Base-by-base conservation (phyloP, 2,888 invertebrate species). In the Monoplex corrugatus region DNA sequence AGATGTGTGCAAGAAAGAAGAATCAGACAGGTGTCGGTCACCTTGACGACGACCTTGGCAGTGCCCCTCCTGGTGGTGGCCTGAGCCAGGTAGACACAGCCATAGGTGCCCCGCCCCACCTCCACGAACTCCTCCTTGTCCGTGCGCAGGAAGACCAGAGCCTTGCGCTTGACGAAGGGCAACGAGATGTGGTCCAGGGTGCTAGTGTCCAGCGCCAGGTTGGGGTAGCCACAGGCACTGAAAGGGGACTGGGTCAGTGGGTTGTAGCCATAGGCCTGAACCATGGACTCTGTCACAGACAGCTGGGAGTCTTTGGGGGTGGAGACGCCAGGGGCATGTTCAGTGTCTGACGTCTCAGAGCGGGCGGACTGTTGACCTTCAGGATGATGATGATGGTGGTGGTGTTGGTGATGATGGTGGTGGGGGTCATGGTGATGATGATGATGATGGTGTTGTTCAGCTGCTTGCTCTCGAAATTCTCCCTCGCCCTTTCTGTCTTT, bases 101-200 rank as follows among this genome's bases (percentile, higher is more conserved):
- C 91, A 50, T 91, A 91, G 45, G 90, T 91, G 45, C 91, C 91
- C 2, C 90, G 88, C 19, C 90, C 91, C 35, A 91, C 90, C 45
- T 90, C 89, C 28, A 90, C 90, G 86, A 89, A 91, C 38, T 91
- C 91, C 50, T 90, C 90, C 72, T 88, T 90, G n/a, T 90, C 88
- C 13, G 87, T 86, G 75, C 89, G 87, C 8, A 90, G 88, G 50
- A 91, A 91, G 19, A 87, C 78, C 19, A 90, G 84, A 19, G 90
- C 63, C 43, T 90, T 90, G 28, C 88, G 87, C 50, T 91, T 90
- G 32, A 91, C 88, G 8, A 89, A 82, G 19, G 90, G 88, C 43
- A 91, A 89, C 44, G 89, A 85, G 75, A 91, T 90, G 50, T 91
- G 90, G 63, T 91, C 90, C n/a, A 91, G 68, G 13, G 89, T 90